phyloP scores from a whole-genome alignment of 2,888 invertebrate species.

The Galerucella calmariensis region DNA sequence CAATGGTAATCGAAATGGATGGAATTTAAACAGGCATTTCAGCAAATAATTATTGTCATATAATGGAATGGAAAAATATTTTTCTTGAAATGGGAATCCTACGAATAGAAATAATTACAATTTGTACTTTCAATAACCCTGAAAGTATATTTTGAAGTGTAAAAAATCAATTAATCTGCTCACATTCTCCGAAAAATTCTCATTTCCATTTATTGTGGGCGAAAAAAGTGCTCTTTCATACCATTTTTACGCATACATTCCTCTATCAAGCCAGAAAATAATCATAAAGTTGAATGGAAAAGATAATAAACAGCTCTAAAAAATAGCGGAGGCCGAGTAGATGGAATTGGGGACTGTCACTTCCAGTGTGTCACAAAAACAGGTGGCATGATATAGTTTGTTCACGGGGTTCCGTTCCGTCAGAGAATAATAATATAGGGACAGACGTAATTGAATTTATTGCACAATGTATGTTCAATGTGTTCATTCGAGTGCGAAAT shows the following conservation, averaged over 20 bases:
- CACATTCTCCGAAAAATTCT: no score
- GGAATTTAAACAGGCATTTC: no score
- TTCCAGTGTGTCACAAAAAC: constrained; percentile 22
- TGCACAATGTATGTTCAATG: constrained; percentile 6
- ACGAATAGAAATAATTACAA: no score
- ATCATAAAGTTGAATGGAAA: constrained; percentile 8
- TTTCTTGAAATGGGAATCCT: no score
- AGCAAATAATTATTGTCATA: no score
- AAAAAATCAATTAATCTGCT: no score
- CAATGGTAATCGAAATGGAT: no score
- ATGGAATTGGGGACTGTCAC: constrained; percentile 24
- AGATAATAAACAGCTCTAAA: constrained; percentile 14
- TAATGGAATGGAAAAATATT: no score
- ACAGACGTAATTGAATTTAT: constrained; percentile 23
- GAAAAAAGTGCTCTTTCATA: no score
- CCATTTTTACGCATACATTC: not conserved
- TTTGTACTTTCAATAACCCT: no score
- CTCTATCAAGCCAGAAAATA: not conserved
- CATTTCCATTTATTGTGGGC: no score
- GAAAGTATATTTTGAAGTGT: no score
- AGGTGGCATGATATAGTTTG: constrained; percentile 26
- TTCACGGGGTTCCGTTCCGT: constrained; percentile 24
- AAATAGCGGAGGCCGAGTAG: constrained; percentile 1
- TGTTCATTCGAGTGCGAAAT: constrained; percentile 21
- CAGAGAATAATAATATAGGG: constrained; percentile 24